Evolutionary conservation across 2,888 invertebrate genomes (phyloP), one percentile per base, ranked within the genome.

Genomic region (Mylabris sibirica): DNA sequence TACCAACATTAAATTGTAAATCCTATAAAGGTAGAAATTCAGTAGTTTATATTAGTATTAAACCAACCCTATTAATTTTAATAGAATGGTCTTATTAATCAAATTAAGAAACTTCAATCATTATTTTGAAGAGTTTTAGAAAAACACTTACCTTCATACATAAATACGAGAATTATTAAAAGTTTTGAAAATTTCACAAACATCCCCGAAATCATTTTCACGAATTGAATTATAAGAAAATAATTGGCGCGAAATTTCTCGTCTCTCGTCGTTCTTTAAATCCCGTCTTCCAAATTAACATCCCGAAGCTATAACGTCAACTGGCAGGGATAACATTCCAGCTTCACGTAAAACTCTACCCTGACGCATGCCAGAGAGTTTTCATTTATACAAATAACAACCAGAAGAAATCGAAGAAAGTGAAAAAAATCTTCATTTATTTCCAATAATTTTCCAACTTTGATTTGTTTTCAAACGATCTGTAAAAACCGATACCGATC

Each of bases 221-320:
- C 12, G 11, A 38, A 12, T 12, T 38, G 12, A 38, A 38, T 38
- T 38, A 12, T 14, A 38, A 38, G 12, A 38, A 4, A 38, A 3
- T 12, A 38, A 12, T 38, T 38, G 38, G 14, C 38, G 38, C 30
- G 38, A 3, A 44, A 44, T 44, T 8, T 17, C 12, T 6, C 17
- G 44, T 44, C n/a, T 44, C 3, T n/a, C 44, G 44, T 44, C 44
- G 30, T 59, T 66, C 61, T 60, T 53, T n/a, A 65, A 65, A n/a
- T 34, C 65, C 63, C 65, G 67, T 65, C 41, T 66, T 65, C 62
- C 65, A 64, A 65, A 69, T 67, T 72, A 64, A 57, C 74, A 66
- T 67, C 65, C 70, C 71, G 72, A 68, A 59, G 66, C 60, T 38
- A 65, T 70, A 64, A 67, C 72, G 72, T 68, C 63, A 71, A 74